These are phyloP conservation scores for Crepidodera aurea DNA, from an alignment of 2,888 invertebrate genomes.

Conservation along the genomic window DNA sequence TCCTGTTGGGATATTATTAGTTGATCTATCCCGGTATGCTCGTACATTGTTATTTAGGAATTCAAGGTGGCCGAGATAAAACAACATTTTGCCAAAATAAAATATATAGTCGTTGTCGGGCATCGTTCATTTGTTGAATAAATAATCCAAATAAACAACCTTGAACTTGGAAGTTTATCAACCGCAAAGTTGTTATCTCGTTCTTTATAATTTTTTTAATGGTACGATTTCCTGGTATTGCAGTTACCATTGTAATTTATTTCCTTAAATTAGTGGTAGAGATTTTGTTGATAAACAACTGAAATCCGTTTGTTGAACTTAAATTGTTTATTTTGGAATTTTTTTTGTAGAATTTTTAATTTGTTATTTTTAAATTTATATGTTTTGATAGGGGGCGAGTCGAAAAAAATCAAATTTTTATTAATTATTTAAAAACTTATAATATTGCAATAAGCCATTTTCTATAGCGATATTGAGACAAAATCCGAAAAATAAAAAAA, in stretches of 20 bases:
- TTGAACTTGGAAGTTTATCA: constrained; percentile 61
- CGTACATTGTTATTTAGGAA: constrained; percentile 32
- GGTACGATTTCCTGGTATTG: constrained; percentile 16
- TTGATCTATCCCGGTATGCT: constrained; percentile 17
- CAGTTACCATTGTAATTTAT: constrained; percentile 5
- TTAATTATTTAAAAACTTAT: too few relatives aligned
- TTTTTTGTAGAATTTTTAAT: too few relatives aligned
- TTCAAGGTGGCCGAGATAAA: constrained; percentile 37
- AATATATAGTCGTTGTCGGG: constrained; percentile 26
- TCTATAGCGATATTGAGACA: too few relatives aligned
- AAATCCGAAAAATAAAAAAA: too few relatives aligned
- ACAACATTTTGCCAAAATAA: constrained; percentile 36
- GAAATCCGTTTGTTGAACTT: neutral
- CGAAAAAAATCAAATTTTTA: too few relatives aligned
- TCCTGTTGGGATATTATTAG: too few relatives aligned
- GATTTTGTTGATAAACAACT: neutral
- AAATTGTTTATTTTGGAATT: neutral
- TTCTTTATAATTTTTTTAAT: constrained; percentile 11
- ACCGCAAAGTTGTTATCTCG: constrained; percentile 49
- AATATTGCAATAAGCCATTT: too few relatives aligned
- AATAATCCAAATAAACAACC: constrained; percentile 47
- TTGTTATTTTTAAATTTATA: too few relatives aligned
- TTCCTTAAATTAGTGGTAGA: neutral
- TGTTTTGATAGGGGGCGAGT: too few relatives aligned
- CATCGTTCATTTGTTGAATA: neutral